Evolutionary conservation across 1,140 invertebrate genomes (phyloP), one percentile per base, ranked within the genome.

Genomic region (Helicoverpa armigera): DNA sequence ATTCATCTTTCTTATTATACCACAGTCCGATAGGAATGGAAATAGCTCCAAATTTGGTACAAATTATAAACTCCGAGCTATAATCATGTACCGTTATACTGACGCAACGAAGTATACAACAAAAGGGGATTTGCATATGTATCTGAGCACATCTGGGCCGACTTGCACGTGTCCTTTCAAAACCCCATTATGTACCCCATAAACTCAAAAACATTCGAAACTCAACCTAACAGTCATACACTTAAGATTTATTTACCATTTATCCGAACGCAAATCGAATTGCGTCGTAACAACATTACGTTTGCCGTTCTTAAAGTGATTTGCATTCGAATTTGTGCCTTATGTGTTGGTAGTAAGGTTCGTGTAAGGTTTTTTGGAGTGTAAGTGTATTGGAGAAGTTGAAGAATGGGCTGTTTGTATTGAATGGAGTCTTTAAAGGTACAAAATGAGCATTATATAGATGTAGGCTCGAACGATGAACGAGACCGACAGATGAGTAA

Each of bases 351-450:
- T 0, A 29, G 74, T 82, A 88, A 53, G 56, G 81, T 78, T 67
- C 54, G 53, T 53, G 0, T 43, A 10, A 13, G 10, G 29, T 73
- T 81, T n/a, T 31, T 51, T 54, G 53, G 54, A 58, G 48, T 43
- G 60, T 69, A 35, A 35, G 7, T 54, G 63, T 18, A 79, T 72
- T 53, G 82, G 80, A 83, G 74, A 61, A 84, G 63, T 80, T 60
- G 23, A 69, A 85, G 83, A 92, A 93, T 90, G 86, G 86, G 83
- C 88, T 90, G 90, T 90, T 89, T 86, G 80, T 88, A 76, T 79
- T 92, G 90, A 93, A 93, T 93, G 90, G 87, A 91, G 86, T 87
- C 89, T 92, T 92, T 91, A 84, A 89, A 90, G 82, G 87, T 89
- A 91, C 87, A 91, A 50, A 91, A 93, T 91, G 86, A 91, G 83